Base-by-base conservation (phyloP, 2,113 vertebrate genomes). In the Gnathonemus echidnorhynchus region DNA sequence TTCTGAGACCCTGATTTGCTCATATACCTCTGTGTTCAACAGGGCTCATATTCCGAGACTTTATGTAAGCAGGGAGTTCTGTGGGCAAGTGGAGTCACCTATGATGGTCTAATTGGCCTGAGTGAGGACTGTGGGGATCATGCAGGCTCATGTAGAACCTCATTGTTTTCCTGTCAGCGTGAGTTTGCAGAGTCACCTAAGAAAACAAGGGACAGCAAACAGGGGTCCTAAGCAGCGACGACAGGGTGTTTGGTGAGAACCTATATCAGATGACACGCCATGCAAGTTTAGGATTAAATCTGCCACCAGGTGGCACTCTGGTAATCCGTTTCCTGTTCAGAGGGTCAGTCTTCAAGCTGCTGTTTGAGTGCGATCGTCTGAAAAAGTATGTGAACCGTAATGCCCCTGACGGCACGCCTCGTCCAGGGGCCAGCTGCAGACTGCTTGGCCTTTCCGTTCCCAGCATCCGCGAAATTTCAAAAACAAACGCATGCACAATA, bases 241-340 rank as follows among this genome's bases (percentile, higher is more conserved):
- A 39, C 46, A 31, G 13, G 24, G 5, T 5, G 27, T 52, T 53
- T 17, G 1, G 31, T 35, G 50, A 87, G 39, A 85, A 49, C 85
- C 48, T 50, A 50, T 27, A 27, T 86, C 49, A 86, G 48, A 53
- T 39, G 10, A 17, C 48, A 39, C 50, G 21, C 49, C 13, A 27
- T 8, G 11, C 17, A 31, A 27, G 45, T 24, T 80, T 80, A 80
- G 86, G 24, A 70, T 70, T 52, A 19, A 52, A 48, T 53, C 86
- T 17, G n/a, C 89, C 89, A 92, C 90, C 90, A 93, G 93, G 92
- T 91, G 93, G 93, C 91, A 90, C 91, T 93, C 56, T 88, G 48
- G 91, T 89, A 90, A 89, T 93, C 92, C 80, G 85, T 89, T 91
- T 90, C 10, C 77, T 49, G 15, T 58, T 88, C 10, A 13, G 9